Base-by-base conservation (phyloP, 1,140 invertebrate genomes). In the Marisa cornuarietis region DNA sequence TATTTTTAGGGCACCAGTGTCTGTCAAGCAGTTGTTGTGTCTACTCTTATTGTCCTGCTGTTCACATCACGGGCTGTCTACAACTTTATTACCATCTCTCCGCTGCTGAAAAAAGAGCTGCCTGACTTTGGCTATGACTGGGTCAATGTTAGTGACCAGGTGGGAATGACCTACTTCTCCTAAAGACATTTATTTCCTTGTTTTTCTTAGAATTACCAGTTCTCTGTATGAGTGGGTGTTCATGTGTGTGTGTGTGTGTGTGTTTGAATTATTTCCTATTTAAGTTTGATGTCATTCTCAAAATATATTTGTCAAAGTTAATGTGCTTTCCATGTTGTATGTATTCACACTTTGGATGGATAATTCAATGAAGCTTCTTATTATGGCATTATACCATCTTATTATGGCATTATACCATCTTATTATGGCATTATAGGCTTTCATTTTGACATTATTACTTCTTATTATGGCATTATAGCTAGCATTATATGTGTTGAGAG, bases 131-230 rank as follows among this genome's bases (percentile, higher is more conserved):
- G 89, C n/a, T 91, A 88, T 85, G 87, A 87, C 62, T 91, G 91
- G 91, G 85, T 91, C 63, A 91, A 91, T 85, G 90, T 91, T 14
- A 90, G 88, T 72, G 89, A 91, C 80, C 89, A 91, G 87, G 90
- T 91, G 81, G 81, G 66, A 79, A 63, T 69, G 2, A 24, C 18
- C 62, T n/a, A n/a, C n/a, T 65, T 42, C 31, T 42, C 31, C 62
- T 65, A 24, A 20, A 24, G 42, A 49, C 24, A 65, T 69, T 77
- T 54, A 66, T 18, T 66, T 75, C 22, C 76, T 49, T n/a, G n/a
- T n/a, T n/a, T n/a, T n/a, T n/a, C n/a, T n/a, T n/a, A n/a, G n/a
- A n/a, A 71, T 72, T 22, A 51, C 49, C n/a, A n/a, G n/a, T n/a
- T n/a, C n/a, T n/a, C n/a, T n/a, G n/a, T n/a, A n/a, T 8, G n/a